Evolutionary conservation across 1,140 invertebrate species (phyloP).

Genomic region (Pseudomyrmex dendroicus): DNA sequence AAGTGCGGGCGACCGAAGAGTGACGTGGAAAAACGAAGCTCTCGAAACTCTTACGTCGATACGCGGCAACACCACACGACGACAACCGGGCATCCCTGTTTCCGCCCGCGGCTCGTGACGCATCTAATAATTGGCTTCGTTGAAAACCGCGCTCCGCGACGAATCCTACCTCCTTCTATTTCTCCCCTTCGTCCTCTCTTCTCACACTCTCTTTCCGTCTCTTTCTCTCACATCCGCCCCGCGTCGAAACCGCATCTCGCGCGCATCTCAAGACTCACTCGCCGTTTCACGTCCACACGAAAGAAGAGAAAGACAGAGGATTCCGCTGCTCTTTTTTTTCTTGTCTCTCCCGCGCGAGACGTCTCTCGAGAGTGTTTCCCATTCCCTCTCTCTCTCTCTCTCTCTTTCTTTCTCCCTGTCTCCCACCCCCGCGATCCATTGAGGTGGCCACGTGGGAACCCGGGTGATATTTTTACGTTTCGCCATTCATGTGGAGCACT

Average conservation of each 20-base stretch:
- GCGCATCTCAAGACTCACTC: no score
- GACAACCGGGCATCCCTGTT: slow-evolving; percentile 33
- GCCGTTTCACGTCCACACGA: no score
- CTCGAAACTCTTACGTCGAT: slow-evolving; percentile 65
- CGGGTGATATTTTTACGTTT: slow-evolving; percentile 83
- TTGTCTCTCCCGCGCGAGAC: slow-evolving; percentile 32
- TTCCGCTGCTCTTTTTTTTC: slow-evolving; percentile 11
- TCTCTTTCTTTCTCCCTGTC: slow-evolving; percentile 53
- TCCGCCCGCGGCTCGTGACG: slow-evolving; percentile 69
- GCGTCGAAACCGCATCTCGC: slow-evolving; percentile 37
- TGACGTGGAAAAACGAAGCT: slow-evolving; percentile 59
- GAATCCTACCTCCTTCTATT: slow-evolving; percentile 79
- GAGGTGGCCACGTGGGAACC: slow-evolving; percentile 82
- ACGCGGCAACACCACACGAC: background rate
- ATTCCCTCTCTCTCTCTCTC: slow-evolving; percentile 46
- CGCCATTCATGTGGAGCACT: slow-evolving; percentile 83
- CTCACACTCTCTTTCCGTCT: background rate
- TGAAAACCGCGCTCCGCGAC: slow-evolving; percentile 85
- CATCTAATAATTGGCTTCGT: slow-evolving; percentile 85
- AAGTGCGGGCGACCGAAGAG: background rate
- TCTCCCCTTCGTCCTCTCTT: slow-evolving; percentile 59
- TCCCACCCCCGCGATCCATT: slow-evolving; percentile 76
- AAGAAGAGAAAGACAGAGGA: background rate
- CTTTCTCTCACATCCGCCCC: background rate
- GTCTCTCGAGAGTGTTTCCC: slow-evolving; percentile 50